Evolutionary conservation across 2,888 invertebrate species (phyloP).

Genomic region (Lampropteryx suffumata): DNA sequence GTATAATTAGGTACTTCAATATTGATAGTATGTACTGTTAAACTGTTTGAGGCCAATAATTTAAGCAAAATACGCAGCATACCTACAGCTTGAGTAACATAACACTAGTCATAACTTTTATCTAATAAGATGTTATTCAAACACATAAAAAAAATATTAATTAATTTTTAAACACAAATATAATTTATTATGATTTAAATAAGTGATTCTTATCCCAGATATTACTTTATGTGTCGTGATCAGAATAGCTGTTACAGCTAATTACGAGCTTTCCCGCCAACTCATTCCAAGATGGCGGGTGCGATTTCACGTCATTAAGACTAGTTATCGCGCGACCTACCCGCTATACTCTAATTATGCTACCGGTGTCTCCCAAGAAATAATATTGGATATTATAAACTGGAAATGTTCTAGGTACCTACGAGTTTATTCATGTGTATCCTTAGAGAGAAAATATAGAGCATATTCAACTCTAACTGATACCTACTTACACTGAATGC

Average conservation of each 20-base stretch:
- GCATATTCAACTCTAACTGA: constrained; percentile 16
- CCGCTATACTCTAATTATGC: constrained; percentile 73
- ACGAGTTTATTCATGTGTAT: constrained; percentile 25
- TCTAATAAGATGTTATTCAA: no score
- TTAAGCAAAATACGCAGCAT: no score
- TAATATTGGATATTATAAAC: constrained; percentile 72
- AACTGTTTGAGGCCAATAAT: no score
- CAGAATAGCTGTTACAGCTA: constrained; percentile 44
- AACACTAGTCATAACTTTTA: no score
- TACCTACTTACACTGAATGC: constrained; percentile 22
- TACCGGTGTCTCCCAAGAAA: constrained; percentile 61
- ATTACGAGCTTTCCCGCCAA: constrained; percentile 69
- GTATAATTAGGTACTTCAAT: no score
- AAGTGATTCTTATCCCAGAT: background rate
- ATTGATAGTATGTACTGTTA: no score
- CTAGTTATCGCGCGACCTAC: constrained; percentile 74
- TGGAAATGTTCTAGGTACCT: no score
- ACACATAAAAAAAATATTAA: no score
- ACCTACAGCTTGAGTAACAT: no score
- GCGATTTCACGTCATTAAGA: constrained; percentile 74
- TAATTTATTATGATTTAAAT: no score
- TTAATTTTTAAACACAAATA: no score
- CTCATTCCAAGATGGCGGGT: constrained; percentile 67
- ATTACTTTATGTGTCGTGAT: constrained; percentile 20
- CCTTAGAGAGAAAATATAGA: constrained; percentile 9